Evolutionary conservation across 2,888 invertebrate genomes (phyloP), one percentile per base, ranked within the genome.

Genomic region (Temnothorax unifasciatus): DNA sequence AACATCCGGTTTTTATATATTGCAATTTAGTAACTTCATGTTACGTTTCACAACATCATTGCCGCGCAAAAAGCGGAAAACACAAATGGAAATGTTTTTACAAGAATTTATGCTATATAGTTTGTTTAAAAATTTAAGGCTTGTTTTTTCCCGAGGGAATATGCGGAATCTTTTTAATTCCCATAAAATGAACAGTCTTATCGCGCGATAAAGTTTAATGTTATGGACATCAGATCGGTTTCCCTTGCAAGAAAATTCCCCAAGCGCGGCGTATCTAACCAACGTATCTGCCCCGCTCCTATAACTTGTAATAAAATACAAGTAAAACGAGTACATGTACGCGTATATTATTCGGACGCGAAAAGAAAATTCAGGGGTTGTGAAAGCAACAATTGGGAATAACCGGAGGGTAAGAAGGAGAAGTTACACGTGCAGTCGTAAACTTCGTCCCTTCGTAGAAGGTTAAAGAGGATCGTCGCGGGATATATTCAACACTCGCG

Each of bases 111-210:
- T 71, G 13, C n/a, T 13, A 57, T 11, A 57, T 11, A 59, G 15
- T 71, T 47, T 18, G 21, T 59, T 47, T 29, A 47, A 44, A 71
- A 47, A 61, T 47, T 47, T 59, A 69, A 44, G 34, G 0, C 25
- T 47, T 29, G 59, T 11, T 25, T 59, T 41, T 34, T 4, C 47
- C 38, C 47, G 4, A 13, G 4, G 34, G 38, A 34, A 15, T 52
- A 59, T 34, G 47, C 8, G 73, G 57, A 71, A 47, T 71, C 34
- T 71, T 71, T 81, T 71, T 71, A 68, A 81, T 81, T 71, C 73
- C 18, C 71, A 71, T 81, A 81, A 81, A 81, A 81, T 25, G n/a
- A 57, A 71, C 59, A 71, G 18, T 21, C 79, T 81, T 71, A 81
- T 71, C 57, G 59, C 41, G 73, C 38, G 38, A 59, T 81, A 71